Conservation (phyloP, 2,888 invertebrate species). For the Pollenia amentaria region DNA sequence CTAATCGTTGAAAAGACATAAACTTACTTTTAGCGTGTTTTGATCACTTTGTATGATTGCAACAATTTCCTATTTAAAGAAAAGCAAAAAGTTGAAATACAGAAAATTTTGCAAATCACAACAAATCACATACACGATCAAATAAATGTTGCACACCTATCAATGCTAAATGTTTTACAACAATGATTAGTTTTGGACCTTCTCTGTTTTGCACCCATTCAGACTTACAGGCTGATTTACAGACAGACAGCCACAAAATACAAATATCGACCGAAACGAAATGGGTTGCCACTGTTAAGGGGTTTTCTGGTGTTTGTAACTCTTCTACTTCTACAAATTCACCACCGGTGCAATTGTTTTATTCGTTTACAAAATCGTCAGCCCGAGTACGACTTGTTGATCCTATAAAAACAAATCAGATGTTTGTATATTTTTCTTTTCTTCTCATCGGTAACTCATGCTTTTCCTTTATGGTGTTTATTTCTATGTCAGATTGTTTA, state of each 20-base stretch:
- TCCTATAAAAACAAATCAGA: constrained; percentile 64
- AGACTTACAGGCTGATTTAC: background rate
- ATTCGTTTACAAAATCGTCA: constrained; percentile 24
- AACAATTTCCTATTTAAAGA: constrained; percentile 50
- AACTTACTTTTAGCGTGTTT: constrained; percentile 69
- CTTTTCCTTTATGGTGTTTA: constrained; percentile 25
- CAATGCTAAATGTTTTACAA: constrained; percentile 66
- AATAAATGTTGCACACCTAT: constrained; percentile 69
- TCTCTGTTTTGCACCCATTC: constrained; percentile 19
- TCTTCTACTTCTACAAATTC: constrained; percentile 1
- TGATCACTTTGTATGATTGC: constrained; percentile 63
- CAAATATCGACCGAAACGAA: constrained; percentile 55
- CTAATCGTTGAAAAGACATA: constrained; percentile 67
- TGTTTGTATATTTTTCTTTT: constrained; percentile 46
- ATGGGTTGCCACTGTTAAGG: constrained; percentile 62
- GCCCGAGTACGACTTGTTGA: constrained; percentile 60
- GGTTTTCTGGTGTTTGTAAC: background rate
- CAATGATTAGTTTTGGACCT: constrained; percentile 63
- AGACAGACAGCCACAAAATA: constrained; percentile 6
- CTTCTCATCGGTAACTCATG: constrained; percentile 46
- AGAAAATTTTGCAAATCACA: constrained; percentile 66
- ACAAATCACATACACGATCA: constrained; percentile 68
- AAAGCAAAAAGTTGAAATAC: constrained; percentile 44
- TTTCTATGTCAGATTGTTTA: constrained; percentile 41
- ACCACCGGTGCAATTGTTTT: constrained; percentile 19